phyloP scores from a whole-genome alignment of 2,113 vertebrate species.

The Arenaria interpres region DNA sequence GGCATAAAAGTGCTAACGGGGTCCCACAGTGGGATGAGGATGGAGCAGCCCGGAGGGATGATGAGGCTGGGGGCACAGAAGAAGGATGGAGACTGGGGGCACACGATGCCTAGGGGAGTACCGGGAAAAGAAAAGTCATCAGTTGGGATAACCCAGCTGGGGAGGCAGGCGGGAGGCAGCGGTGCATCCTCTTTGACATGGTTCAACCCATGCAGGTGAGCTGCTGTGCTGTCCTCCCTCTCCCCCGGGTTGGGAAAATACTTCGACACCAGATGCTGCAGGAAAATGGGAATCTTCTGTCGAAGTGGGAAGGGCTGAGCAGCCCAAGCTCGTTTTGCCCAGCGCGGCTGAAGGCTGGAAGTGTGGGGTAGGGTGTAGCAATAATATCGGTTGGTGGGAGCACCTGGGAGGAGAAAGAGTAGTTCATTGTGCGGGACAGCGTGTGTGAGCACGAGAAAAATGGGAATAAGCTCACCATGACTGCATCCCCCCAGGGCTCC shows the following conservation, averaged over 20 bases:
- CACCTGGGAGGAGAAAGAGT: fast-evolving
- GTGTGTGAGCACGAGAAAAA: not conserved
- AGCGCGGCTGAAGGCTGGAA: not conserved
- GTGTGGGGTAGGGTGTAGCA: not conserved
- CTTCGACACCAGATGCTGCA: fast-evolving
- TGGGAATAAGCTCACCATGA: not conserved
- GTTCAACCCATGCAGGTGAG: fast-evolving
- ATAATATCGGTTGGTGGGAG: fast-evolving
- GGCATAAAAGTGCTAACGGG: fast-evolving
- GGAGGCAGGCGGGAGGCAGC: not conserved
- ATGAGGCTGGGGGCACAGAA: not conserved
- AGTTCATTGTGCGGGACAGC: not conserved
- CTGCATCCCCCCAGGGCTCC: not conserved
- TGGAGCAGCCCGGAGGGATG: fast-evolving
- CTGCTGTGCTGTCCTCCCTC: not conserved
- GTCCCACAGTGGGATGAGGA: fast-evolving
- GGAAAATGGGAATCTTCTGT: not conserved
- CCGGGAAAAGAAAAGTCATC: not conserved
- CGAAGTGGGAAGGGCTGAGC: fast-evolving
- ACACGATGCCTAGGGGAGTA: fast-evolving
- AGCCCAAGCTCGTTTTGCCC: fast-evolving
- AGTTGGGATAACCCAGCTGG: not conserved
- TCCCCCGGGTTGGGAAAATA: not conserved
- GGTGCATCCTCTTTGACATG: fast-evolving
- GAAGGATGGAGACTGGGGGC: not conserved